Conservation (phyloP, 2,797 vertebrate genomes). For the Acanthiza pusilla region DNA sequence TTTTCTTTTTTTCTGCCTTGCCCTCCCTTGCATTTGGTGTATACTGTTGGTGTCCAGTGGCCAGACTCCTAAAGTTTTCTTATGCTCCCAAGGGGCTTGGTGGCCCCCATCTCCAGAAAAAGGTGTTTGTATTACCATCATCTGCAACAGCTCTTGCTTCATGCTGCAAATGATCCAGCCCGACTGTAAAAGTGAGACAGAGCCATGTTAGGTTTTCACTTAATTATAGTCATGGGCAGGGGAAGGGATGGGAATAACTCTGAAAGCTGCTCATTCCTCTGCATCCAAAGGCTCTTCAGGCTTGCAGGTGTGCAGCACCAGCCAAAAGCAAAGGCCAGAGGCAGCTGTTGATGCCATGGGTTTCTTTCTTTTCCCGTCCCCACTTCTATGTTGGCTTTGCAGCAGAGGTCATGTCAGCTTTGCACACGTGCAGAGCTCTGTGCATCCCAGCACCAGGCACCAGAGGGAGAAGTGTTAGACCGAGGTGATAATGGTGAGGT, state of each 20-base stretch:
- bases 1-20: not conserved
- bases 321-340: not conserved
- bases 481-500: not conserved
- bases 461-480: not conserved
- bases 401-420: no score
- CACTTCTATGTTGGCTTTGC: no score
- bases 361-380: not conserved
- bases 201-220: not conserved
- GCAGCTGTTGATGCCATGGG: fast-evolving
- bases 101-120: not conserved
- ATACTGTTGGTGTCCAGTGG: not conserved
- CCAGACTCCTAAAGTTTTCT: not conserved
- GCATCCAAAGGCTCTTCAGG: not conserved
- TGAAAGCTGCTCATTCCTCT: not conserved
- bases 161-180: not conserved
- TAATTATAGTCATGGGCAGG: not conserved
- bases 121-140: not conserved
- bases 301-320: not conserved
- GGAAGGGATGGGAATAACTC: not conserved
- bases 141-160: not conserved
- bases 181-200: not conserved
- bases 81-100: not conserved
- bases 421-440: not conserved
- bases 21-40: not conserved
- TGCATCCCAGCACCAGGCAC: not conserved